Evolutionary conservation across 2,888 invertebrate genomes (phyloP).

Genomic region (Hemithea aestivaria): DNA sequence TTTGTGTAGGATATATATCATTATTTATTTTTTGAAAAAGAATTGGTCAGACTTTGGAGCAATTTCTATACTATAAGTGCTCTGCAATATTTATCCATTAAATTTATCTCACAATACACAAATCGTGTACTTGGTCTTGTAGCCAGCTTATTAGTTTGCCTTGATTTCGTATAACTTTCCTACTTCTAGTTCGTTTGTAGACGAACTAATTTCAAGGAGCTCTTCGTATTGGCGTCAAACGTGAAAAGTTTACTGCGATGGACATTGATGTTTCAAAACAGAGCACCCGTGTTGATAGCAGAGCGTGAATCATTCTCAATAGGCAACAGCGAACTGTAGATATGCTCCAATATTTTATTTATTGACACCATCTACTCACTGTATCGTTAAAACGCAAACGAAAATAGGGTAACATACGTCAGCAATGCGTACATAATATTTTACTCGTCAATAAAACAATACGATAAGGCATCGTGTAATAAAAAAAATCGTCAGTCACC

Average conservation of each 20-base stretch:
- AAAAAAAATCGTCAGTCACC: slow-evolving; percentile 69
- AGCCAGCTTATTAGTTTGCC: too few species aligned
- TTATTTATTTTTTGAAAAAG: too few species aligned
- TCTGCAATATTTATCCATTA: too few species aligned
- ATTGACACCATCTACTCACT: slow-evolving; percentile 27
- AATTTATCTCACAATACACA: too few species aligned
- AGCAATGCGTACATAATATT: slow-evolving; percentile 47
- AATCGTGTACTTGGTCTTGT: too few species aligned
- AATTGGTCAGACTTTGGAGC: too few species aligned
- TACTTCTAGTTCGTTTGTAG: too few species aligned
- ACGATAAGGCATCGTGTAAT: slow-evolving; percentile 65
- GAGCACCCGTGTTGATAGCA: slow-evolving; percentile 19
- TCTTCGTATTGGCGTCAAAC: too few species aligned
- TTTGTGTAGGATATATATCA: too few species aligned
- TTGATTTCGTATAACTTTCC: too few species aligned
- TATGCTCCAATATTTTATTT: slow-evolving; percentile 29
- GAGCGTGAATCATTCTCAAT: slow-evolving; percentile 22
- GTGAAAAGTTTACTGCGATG: slow-evolving; percentile 7
- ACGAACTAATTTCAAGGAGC: too few species aligned
- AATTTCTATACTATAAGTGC: too few species aligned
- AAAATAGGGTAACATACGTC: slow-evolving; percentile 40
- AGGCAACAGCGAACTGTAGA: slow-evolving; percentile 13
- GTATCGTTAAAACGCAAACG: slow-evolving; percentile 26
- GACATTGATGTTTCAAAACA: slow-evolving; percentile 21
- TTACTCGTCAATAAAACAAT: slow-evolving; percentile 66